Percentiles rank a stretch among this genome's conserved stretches.
Conservation (phyloP, 2,797 vertebrate species). For the Danio choprae region DNA sequence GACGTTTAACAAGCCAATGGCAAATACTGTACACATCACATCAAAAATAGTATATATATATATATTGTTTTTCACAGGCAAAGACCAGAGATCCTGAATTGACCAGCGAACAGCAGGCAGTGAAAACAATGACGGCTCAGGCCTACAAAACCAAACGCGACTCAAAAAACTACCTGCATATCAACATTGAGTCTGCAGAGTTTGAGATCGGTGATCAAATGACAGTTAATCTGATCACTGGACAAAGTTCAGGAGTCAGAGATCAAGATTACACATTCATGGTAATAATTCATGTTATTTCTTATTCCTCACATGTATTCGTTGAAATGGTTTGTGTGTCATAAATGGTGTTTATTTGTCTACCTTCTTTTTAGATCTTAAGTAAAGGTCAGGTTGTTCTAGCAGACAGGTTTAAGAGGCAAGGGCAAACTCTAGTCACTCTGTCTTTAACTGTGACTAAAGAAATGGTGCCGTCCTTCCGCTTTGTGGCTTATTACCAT, state of each 20-base stretch:
- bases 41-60: neutral
- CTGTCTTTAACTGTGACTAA: constrained; percentile 64
- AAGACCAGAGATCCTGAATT: constrained; percentile 61
- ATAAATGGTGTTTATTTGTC: neutral
- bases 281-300: constrained; percentile 59
- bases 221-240: constrained; percentile 73
- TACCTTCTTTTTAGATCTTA: constrained; percentile 69
- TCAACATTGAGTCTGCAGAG: constrained; percentile 63
- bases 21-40: neutral
- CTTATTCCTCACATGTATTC: neutral
- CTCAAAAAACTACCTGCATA: constrained; percentile 76
- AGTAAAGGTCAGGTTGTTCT: constrained; percentile 77
- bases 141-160: constrained; percentile 68
- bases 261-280: constrained; percentile 76
- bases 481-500: constrained; percentile 79
- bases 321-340: neutral
- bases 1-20: neutral
- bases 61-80: constrained; percentile 61
- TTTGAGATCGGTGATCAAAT: constrained; percentile 68
- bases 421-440: constrained; percentile 71
- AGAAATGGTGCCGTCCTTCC: constrained; percentile 81
- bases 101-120: constrained; percentile 61
- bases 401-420: constrained; percentile 55
- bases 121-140: constrained; percentile 59
- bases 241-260: neutral